Evolutionary conservation across 2,113 vertebrate species (phyloP).

Genomic region (Salvator merianae): DNA sequence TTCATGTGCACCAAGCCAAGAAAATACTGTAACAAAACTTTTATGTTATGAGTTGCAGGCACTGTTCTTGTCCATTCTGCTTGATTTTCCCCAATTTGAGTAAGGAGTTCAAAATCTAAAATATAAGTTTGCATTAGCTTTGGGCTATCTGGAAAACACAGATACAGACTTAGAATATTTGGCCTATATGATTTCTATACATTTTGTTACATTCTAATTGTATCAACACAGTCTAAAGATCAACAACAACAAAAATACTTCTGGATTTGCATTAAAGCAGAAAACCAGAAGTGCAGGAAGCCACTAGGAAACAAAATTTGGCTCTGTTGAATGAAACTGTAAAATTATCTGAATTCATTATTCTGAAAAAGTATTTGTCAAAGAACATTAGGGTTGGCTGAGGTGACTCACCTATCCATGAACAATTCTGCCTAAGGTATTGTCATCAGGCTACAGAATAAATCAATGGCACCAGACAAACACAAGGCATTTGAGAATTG

Average conservation of each 20-base stretch:
- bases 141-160: not conserved
- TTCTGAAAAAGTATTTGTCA: slow-evolving; percentile 7
- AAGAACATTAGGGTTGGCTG: not conserved
- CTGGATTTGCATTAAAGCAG: not conserved
- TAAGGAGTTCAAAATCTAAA: not conserved
- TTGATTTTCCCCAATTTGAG: not conserved
- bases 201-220: not conserved
- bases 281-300: slow-evolving; percentile 6
- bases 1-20: too few relatives aligned
- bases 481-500: slow-evolving; percentile 6
- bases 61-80: not conserved
- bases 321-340: slow-evolving; percentile 6
- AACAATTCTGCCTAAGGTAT: slow-evolving; percentile 2
- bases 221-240: too few relatives aligned
- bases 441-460: not conserved
- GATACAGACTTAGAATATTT: not conserved
- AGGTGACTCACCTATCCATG: not conserved
- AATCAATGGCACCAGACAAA: not conserved
- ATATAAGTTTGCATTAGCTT: not conserved
- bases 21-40: not conserved
- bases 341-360: not conserved
- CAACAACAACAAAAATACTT: not conserved
- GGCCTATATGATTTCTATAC: not conserved
- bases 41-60: not conserved
- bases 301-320: slow-evolving; percentile 5